These are phyloP conservation scores for Anabas testudineus DNA, from an alignment of 2,797 vertebrate genomes.

Conservation along the genomic window DNA sequence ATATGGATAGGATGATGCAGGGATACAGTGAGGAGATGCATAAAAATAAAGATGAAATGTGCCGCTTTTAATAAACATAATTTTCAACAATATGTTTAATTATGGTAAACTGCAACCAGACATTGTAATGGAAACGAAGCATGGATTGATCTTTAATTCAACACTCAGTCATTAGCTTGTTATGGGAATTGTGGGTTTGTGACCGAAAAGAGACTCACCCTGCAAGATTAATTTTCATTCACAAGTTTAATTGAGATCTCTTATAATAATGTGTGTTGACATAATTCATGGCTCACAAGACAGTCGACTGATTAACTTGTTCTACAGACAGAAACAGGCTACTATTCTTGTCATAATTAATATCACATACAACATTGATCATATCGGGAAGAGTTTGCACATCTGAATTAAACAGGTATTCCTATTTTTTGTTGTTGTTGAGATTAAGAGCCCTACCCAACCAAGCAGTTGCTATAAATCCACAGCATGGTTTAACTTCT, in stretches of 20 bases:
- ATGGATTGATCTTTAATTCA: slow-evolving; percentile 10
- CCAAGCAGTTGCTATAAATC: neutral
- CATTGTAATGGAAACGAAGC: slow-evolving; percentile 2
- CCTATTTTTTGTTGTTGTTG: slow-evolving; percentile 3
- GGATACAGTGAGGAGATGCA: neutral
- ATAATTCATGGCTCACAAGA: slow-evolving; percentile 20
- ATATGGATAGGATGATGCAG: neutral
- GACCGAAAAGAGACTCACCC: slow-evolving; percentile 11
- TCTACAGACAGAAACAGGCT: slow-evolving; percentile 18
- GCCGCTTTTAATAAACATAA: neutral
- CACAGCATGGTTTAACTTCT: neutral
- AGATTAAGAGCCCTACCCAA: neutral
- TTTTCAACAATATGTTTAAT: neutral
- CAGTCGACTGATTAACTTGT: neutral
- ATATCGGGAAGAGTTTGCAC: neutral
- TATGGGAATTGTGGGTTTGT: slow-evolving; percentile 9
- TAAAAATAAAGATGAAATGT: neutral
- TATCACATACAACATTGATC: neutral
- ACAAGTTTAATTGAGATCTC: slow-evolving; percentile 5
- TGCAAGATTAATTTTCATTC: slow-evolving; percentile 5
- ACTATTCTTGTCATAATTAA: slow-evolving; percentile 11
- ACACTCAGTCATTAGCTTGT: neutral
- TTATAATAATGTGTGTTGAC: slow-evolving; percentile 20
- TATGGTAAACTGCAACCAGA: neutral
- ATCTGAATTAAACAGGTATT: neutral